Percentiles rank a stretch among this genome's conserved stretches.
phyloP scores from a whole-genome alignment of 2,888 invertebrate genomes.

The Zygogramma bicolorata region DNA sequence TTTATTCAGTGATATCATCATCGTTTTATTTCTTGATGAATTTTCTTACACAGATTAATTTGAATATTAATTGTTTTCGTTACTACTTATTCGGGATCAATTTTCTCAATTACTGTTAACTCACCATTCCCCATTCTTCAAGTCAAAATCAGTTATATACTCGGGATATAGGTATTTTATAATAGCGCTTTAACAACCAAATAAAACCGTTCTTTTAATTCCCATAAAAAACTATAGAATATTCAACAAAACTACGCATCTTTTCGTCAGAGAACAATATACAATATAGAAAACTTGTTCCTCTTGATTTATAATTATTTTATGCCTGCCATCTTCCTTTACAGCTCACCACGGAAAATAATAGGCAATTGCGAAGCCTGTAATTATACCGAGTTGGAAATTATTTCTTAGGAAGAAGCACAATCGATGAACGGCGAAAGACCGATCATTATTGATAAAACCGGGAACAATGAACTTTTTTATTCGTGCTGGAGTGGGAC shows the following conservation, averaged over 20 bases:
- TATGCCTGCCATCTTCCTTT: slow-evolving; percentile 27
- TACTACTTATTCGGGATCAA: too few species aligned
- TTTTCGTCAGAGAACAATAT: slow-evolving; percentile 1
- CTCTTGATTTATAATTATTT: slow-evolving; percentile 34
- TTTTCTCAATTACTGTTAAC: neutral
- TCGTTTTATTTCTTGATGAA: too few species aligned
- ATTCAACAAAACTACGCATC: neutral
- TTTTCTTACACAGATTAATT: too few species aligned
- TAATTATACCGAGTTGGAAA: slow-evolving; percentile 30
- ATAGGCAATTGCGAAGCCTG: slow-evolving; percentile 31
- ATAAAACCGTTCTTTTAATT: neutral
- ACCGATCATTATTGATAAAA: neutral
- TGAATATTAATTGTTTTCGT: too few species aligned
- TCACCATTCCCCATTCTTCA: neutral
- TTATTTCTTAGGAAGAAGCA: neutral
- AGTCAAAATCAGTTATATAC: neutral
- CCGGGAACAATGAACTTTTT: slow-evolving; percentile 4
- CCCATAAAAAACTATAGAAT: neutral
- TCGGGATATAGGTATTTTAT: neutral
- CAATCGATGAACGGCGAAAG: neutral
- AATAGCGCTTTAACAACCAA: neutral
- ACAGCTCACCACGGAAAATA: slow-evolving; percentile 28
- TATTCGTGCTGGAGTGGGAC: neutral
- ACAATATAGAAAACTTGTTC: slow-evolving; percentile 13
- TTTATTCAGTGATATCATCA: too few species aligned